Evolutionary conservation across 2,113 vertebrate genomes (phyloP), one percentile per base, ranked within the genome.

Genomic region (Chamaea fasciata): DNA sequence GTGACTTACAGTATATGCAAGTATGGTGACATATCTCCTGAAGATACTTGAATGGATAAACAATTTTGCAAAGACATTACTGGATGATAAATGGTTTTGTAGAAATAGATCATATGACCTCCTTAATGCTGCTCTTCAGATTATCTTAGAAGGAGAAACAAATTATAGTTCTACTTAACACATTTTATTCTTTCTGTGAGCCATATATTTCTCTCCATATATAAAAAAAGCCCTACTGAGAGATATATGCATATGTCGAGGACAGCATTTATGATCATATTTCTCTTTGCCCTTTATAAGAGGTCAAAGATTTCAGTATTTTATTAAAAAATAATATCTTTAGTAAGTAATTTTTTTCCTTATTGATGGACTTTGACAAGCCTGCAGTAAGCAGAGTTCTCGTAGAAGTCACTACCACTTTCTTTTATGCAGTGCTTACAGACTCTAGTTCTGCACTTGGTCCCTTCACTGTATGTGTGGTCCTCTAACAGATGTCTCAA

Each of bases 21-120:
- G 95, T 97, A 82, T 95, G 97, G 92, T 97, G 97, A 98, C 97
- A 97, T 97, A 97, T 98, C 97, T 98, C 98, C 98, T 98, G 98
- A 98, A 97, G 97, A 98, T 98, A 98, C 98, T 98, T 98, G 98
- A 98, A 98, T 96, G 97, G 96, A 83, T 96, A 97, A 97, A 97
- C 93, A 96, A 88, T 89, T 96, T 95, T 95, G 84, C 95, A 95
- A 96, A 94, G 70, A 65, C 84, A 41, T 91, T 97, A 88, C 87
- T 97, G 93, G 89, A 91, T 94, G 83, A 94, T 62, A 94, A 97
- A 96, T 64, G 57, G 68, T 90, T 97, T 94, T 89, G 71, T 92
- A 75, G 90, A 88, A 91, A 95, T 94, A 93, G 85, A 95, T 96
- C 93, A 79, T 68, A 91, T 85, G 94, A 78, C 92, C 76, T 97